A percentile compares a stretch with the other conserved stretches of the same genome.
phyloP scores from a whole-genome alignment of 2,113 vertebrate genomes.

The Notothenia coriiceps region DNA sequence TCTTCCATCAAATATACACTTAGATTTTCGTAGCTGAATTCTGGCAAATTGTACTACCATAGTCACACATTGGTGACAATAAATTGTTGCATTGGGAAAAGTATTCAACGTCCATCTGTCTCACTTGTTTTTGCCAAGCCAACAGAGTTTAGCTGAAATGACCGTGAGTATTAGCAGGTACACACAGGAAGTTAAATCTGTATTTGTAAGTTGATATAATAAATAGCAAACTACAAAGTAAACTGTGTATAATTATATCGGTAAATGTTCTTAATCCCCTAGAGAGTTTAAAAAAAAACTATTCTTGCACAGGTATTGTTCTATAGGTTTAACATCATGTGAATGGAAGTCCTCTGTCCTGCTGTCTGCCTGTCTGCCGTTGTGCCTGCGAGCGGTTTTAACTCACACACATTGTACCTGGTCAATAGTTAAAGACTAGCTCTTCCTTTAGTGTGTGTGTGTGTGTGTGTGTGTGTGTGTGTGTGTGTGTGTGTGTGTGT shows the following conservation, averaged over 20 bases:
- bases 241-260: conserved; percentile 31
- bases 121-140: not conserved
- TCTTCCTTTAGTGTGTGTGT: conserved; percentile 28
- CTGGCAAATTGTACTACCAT: not conserved
- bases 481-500: conserved; percentile 15
- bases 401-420: conserved; percentile 53
- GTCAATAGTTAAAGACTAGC: conserved; percentile 59
- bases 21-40: not conserved
- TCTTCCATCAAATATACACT: not conserved
- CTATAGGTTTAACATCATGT: conserved; percentile 45
- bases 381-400: conserved; percentile 70
- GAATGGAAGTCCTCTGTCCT: conserved; percentile 72
- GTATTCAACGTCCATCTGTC: not conserved
- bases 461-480: conserved; percentile 13
- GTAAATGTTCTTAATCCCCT: conserved; percentile 52
- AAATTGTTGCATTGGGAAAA: not conserved
- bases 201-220: conserved; percentile 21
- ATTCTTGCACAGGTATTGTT: conserved; percentile 64
- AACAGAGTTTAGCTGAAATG: not conserved
- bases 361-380: conserved; percentile 65
- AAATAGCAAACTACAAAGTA: conserved; percentile 5
- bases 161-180: not conserved
- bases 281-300: not conserved
- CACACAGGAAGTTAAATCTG: conserved; percentile 18
- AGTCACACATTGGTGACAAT: not conserved